Percentiles rank a stretch among this genome's conserved stretches.
These are phyloP conservation scores for Xestia c-nigrum DNA, from an alignment of 2,888 invertebrate species.

Conservation along the genomic window DNA sequence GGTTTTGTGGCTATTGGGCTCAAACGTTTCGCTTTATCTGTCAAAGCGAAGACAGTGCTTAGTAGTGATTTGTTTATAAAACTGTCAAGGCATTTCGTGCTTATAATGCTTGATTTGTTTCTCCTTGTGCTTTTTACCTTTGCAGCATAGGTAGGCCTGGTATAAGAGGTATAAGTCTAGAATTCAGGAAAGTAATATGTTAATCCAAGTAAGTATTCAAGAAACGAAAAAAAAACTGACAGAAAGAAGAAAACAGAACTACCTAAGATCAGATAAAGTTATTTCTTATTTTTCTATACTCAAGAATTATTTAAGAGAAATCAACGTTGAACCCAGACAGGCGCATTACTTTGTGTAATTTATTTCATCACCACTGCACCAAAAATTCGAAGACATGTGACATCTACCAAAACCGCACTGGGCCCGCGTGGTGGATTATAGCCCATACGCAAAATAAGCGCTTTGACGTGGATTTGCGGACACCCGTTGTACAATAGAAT, in stretches of 20 bases:
- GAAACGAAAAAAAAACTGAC: too few relatives aligned
- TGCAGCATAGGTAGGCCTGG: conserved; percentile 75
- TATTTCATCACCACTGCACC: too few relatives aligned
- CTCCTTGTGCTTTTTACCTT: conserved; percentile 37
- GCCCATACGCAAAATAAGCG: too few relatives aligned
- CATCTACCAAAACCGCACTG: too few relatives aligned
- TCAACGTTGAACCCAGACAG: background rate
- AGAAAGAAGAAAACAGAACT: background rate
- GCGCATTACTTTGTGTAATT: too few relatives aligned
- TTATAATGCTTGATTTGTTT: background rate
- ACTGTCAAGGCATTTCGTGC: background rate
- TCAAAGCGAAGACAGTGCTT: conserved; percentile 47
- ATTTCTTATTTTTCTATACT: background rate
- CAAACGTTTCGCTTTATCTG: conserved; percentile 35
- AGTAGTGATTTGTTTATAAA: background rate
- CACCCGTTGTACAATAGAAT: too few relatives aligned
- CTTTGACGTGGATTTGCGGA: too few relatives aligned
- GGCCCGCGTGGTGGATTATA: too few relatives aligned
- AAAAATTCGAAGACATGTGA: too few relatives aligned
- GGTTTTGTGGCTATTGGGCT: conserved; percentile 48
- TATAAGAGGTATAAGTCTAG: conserved; percentile 72
- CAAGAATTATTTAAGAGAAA: background rate
- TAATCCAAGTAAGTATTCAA: background rate
- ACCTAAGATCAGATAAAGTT: background rate
- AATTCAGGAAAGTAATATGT: conserved; percentile 69